phyloP scores from a whole-genome alignment of 2,113 vertebrate species.

The Xenotilapia caudafasciata region DNA sequence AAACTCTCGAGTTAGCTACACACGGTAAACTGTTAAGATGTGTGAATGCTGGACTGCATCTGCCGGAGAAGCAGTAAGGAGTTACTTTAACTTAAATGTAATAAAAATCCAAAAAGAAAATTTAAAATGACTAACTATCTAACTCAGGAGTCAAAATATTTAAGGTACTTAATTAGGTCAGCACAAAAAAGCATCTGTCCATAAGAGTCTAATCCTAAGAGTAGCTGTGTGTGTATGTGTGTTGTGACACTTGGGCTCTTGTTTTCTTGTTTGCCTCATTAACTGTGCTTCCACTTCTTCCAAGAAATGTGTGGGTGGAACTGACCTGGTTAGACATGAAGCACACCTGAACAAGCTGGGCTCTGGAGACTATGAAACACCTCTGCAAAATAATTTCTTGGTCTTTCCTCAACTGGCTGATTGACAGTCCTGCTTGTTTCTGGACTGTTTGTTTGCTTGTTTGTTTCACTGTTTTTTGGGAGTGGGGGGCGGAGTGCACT shows the following conservation, averaged over 20 bases:
- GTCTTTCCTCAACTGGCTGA: not conserved
- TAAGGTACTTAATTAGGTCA: accelerated
- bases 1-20: not conserved
- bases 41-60: not conserved
- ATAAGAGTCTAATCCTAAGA: not conserved
- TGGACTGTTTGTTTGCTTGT: not conserved
- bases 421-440: not conserved
- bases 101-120: not conserved
- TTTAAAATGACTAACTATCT: not conserved
- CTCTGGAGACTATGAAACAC: not conserved
- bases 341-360: not conserved
- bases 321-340: not conserved
- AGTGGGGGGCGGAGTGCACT: not conserved
- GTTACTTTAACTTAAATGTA: not conserved
- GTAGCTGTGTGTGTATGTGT: not conserved
- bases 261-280: not conserved
- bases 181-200: not conserved
- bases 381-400: not conserved
- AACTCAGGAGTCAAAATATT: not conserved
- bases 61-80: not conserved
- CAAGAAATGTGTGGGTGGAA: not conserved
- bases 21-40: not conserved
- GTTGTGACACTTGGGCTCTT: not conserved
- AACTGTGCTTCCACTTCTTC: not conserved
- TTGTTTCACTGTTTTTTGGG: not conserved